Percentiles rank a stretch among this genome's conserved stretches.
Evolutionary conservation across 1,140 invertebrate species (phyloP).

Genomic region (Oedothorax gibbosus): DNA sequence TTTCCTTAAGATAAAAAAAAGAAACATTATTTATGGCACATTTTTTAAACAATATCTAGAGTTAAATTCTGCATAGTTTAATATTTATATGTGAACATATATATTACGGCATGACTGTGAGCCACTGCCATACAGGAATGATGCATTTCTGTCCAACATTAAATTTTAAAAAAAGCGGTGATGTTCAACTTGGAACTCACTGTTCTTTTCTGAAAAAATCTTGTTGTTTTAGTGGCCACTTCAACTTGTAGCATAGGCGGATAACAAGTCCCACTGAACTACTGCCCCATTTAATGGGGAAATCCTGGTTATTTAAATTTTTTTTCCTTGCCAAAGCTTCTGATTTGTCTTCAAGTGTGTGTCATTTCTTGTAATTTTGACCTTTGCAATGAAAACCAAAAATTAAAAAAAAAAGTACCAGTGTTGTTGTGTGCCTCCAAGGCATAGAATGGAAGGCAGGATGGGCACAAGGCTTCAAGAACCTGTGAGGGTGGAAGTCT

Average conservation of each 20-base stretch:
- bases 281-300: constrained; percentile 19
- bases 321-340: no score
- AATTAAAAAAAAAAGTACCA: no score
- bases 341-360: no score
- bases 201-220: constrained; percentile 58
- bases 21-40: constrained; percentile 45
- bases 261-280: constrained; percentile 54
- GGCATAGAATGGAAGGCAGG: no score
- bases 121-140: constrained; percentile 59
- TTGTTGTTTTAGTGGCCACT: constrained; percentile 60
- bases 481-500: no score
- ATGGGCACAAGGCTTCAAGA: no score
- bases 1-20: constrained; percentile 16
- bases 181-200: constrained; percentile 53
- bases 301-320: no score
- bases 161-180: constrained; percentile 36
- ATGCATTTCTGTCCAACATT: constrained; percentile 58
- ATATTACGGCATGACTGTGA: constrained; percentile 58
- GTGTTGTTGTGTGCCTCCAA: no score
- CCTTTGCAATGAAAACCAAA: no score
- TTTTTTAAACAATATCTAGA: constrained; percentile 58
- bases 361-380: no score
- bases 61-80: constrained; percentile 60
- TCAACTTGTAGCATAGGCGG: constrained; percentile 55
- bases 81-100: constrained; percentile 61